Percentiles rank a stretch among this genome's conserved stretches.
These are phyloP conservation scores for Tanypteryx hageni DNA, from an alignment of 2,888 invertebrate species.

Conservation along the genomic window DNA sequence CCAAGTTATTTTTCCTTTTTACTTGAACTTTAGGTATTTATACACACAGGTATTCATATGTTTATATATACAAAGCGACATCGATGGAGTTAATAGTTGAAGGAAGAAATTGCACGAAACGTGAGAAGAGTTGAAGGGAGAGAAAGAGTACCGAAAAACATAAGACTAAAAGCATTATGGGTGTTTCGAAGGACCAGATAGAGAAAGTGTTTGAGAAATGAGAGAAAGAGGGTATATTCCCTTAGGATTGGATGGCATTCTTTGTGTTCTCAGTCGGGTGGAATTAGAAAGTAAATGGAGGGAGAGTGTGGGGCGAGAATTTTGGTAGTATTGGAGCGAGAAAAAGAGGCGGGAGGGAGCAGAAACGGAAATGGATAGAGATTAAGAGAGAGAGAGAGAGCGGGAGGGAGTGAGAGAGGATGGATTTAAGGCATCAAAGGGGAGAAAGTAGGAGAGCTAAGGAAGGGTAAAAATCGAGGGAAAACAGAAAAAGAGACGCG, in stretches of 20 bases:
- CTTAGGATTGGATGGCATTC: not conserved
- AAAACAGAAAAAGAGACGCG: not conserved
- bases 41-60: too few relatives aligned
- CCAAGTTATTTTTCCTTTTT: too few relatives aligned
- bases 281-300: not conserved
- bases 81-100: too few relatives aligned
- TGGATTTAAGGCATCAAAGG: not conserved
- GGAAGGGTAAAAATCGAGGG: not conserved
- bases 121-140: not conserved
- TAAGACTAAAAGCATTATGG: not conserved
- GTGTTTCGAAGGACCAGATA: not conserved
- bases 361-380: not conserved
- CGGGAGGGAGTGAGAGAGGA: not conserved
- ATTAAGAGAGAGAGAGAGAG: not conserved
- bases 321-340: not conserved
- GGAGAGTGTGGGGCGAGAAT: too few relatives aligned
- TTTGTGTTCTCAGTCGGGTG: not conserved
- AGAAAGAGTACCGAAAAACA: not conserved
- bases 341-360: not conserved
- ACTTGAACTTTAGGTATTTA: too few relatives aligned
- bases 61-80: too few relatives aligned
- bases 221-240: not conserved
- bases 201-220: not conserved
- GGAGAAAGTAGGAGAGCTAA: not conserved
- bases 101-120: too few relatives aligned